Base-by-base conservation (phyloP, 2,797 vertebrate species). In the Acanthurus leucopareius region DNA sequence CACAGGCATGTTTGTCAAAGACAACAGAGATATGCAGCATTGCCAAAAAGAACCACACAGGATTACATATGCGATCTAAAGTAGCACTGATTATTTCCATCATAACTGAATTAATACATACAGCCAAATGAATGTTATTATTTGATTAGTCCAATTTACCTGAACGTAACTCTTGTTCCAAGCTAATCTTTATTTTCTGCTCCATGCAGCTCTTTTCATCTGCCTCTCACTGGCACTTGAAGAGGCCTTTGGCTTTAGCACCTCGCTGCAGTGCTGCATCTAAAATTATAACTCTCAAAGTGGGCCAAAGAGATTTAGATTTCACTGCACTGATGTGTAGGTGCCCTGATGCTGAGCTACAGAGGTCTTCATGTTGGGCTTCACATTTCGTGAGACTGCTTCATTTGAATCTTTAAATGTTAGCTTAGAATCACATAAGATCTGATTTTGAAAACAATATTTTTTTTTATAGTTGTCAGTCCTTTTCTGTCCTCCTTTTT, bases 231-330 rank as follows among this genome's bases (percentile, higher is more conserved):
- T 73, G 76, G 76, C 83, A 75, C 86, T 88, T 38, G 64, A 80
- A 77, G 80, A 87, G 86, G 85, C 89, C 85, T 89, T 88, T 91
- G 86, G 83, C 88, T 87, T 88, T 60, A 70, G 82, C 87, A 82
- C 85, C 78, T 84, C 80, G 47, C 84, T 89, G 86, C 88, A 82
- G 82, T 25, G 83, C 89, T 87, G 86, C 74, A 82, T 89, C 91
- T 90, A 92, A 92, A 92, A 92, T 90, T 88, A 87, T 85, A 86
- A 83, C 90, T 79, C 82, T 87, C 65, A 72, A 93, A 91, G 78
- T 88, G 85, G 88, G 88, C 86, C 89, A 89, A 83, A 81, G 77
- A 87, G 83, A 90, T 90, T 88, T 77, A 73, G 78, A 89, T 85
- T 87, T 78, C 73, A 53, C 73, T 32, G 45, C 69, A 38, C 69